Evolutionary conservation across 2,797 vertebrate species (phyloP), one percentile per base, ranked within the genome.

Genomic region (Champsocephalus gunnari): DNA sequence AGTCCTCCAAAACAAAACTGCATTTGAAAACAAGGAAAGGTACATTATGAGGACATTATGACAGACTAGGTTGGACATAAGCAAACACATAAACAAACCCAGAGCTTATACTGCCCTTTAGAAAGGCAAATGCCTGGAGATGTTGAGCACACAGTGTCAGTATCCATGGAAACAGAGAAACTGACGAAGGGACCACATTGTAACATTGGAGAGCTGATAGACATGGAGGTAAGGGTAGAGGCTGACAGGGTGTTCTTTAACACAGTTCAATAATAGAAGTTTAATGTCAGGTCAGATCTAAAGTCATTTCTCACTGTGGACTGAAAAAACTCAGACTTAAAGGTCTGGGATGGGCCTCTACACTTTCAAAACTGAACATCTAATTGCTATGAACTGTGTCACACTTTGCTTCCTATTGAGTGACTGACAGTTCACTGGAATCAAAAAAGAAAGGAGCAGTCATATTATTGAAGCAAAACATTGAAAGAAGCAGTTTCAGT

Each of bases 101-200:
- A 58, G 84, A 92, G 88, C 84, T 91, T 87, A 90, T 69, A 13
- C 79, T 94, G 92, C 91, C 94, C 94, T 95, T 95, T 94, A 87
- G 86, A 93, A 93, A 94, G 86, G 89, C 89, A 95, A 94, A 94
- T 93, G 90, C 92, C 63, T 70, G 72, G 87, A 92, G 90, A 94
- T 89, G 93, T 87, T 89, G 92, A 94, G 92, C 79, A 59, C 87
- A 91, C 92, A 87, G 82, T 94, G 93, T 90, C 82, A 67, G 95
- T 96, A 94, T 92, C 95, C 94, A 95, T 96, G 94, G 95, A 90
- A 96, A 96, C 95, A 90, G 90, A 91, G 91, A 89, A 92, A 83
- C 73, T 38, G 78, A 92, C 87, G 82, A 90, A 89, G 79, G 85
- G 84, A 90, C 88, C 81, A 80, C 89, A 88, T 92, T 89, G 86